Evolutionary conservation across 2,797 vertebrate species (phyloP), one percentile per base, ranked within the genome.

Genomic region (Pitangus sulphuratus): DNA sequence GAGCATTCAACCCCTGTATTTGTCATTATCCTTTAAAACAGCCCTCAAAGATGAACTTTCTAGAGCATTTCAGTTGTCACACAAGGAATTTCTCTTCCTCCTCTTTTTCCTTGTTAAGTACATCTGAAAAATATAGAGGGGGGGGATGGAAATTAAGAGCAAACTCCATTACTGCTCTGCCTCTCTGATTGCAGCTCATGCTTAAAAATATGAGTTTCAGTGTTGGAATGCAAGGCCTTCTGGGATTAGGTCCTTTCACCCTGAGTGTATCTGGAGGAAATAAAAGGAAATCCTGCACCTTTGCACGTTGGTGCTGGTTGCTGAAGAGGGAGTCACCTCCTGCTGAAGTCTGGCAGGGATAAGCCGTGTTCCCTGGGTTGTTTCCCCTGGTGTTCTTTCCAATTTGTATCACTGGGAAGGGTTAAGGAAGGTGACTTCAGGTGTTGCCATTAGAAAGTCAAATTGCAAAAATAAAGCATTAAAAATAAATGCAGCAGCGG

Each of bases 371-470:
- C 60, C 25, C 58, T 68, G 25, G 2, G 11, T 58, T 37, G 7
- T 39, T 95, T 88, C 56, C 60, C 40, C 31, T 35, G 39, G 42
- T 78, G n/a, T 76, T 85, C 76, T n/a, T 48, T 79, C 71, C 54
- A 33, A 69, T 95, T 92, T 79, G 12, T 18, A 25, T 69, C 79
- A 33, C 68, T 61, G 19, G 2, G 64, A 93, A 92, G 66, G n/a
- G 84, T 96, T 96, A 91, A 87, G 76, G 91, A 95, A 93, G 91
- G 86, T 95, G 87, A 89, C 81, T 90, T 95, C 90, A 92, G 86
- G 87, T 89, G 66, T 42, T 89, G 50, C 50, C 74, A 83, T 83
- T 90, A 62, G 75, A 94, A 96, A 92, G 89, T 90, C 90, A 92
- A 92, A 84, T 80, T 81, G 56, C 68, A 65, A 69, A 89, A 88